Conservation (phyloP, 2,113 vertebrate species). For the Boleophthalmus pectinirostris region DNA sequence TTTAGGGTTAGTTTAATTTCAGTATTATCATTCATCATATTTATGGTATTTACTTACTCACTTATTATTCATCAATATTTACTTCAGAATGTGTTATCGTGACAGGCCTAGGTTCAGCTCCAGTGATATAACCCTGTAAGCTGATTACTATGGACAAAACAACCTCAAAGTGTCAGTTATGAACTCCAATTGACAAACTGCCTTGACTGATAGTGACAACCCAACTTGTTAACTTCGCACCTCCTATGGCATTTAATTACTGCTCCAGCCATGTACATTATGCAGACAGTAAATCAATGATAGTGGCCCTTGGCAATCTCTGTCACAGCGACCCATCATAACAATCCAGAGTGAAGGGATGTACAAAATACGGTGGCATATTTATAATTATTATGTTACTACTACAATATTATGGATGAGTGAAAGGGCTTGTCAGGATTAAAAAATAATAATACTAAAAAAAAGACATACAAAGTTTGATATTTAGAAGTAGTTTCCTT, state of each 20-base stretch:
- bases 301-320: slow-evolving; percentile 47
- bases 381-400: not conserved
- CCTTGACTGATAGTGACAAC: slow-evolving; percentile 3
- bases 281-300: slow-evolving; percentile 51
- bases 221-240: slow-evolving; percentile 20
- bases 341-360: not conserved
- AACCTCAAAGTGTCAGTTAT: slow-evolving; percentile 13
- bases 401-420: not conserved
- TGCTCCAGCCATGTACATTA: slow-evolving; percentile 50
- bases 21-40: too few species aligned
- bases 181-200: slow-evolving; percentile 3
- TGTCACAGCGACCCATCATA: not conserved
- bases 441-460: too few species aligned
- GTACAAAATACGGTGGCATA: too few species aligned
- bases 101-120: not conserved
- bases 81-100: too few species aligned
- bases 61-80: too few species aligned
- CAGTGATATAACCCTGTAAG: not conserved
- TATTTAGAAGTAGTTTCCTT: too few species aligned
- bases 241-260: slow-evolving; percentile 62
- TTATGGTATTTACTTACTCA: too few species aligned
- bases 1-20: too few species aligned
- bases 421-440: not conserved
- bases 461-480: too few species aligned
- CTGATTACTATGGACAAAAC: slow-evolving; percentile 4